Percentiles rank a stretch among this genome's conserved stretches.
Conservation (phyloP, 2,888 invertebrate genomes). For the Drosophila mulleri region DNA sequence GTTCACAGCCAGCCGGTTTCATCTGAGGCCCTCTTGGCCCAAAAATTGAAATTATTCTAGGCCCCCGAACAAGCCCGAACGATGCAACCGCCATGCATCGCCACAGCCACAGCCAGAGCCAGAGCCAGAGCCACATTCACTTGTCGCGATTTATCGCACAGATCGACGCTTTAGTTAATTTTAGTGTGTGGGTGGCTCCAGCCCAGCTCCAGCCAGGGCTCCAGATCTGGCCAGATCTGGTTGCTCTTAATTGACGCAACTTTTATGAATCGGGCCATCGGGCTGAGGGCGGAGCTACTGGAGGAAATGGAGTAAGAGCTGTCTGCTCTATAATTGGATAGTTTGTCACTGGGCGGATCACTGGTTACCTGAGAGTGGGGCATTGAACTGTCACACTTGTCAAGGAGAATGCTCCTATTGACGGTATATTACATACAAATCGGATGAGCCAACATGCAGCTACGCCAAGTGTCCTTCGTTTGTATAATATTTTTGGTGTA, state of each 20-base stretch:
- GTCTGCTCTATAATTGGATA: slow-evolving; percentile 76
- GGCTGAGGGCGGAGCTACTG: slow-evolving; percentile 54
- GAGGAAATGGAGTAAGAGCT: slow-evolving; percentile 63
- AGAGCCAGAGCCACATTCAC: slow-evolving; percentile 35
- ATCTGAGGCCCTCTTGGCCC: slow-evolving; percentile 22
- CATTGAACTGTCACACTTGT: slow-evolving; percentile 2
- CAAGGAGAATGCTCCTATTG: background rate
- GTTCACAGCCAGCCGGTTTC: slow-evolving; percentile 47
- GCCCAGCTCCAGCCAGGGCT: slow-evolving; percentile 1
- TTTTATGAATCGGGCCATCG: slow-evolving; percentile 63
- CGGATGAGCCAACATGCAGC: background rate
- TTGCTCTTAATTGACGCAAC: slow-evolving; percentile 73
- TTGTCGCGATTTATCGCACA: slow-evolving; percentile 77
- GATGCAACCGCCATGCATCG: slow-evolving; percentile 1
- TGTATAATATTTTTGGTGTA: slow-evolving; percentile 70
- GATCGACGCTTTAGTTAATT: slow-evolving; percentile 78
- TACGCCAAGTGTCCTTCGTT: slow-evolving; percentile 17
- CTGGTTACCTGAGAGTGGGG: background rate
- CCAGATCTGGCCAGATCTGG: slow-evolving; percentile 55
- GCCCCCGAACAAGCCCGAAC: slow-evolving; percentile 7
- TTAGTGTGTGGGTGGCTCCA: slow-evolving; percentile 68
- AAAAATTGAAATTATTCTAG: slow-evolving; percentile 69
- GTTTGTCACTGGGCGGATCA: slow-evolving; percentile 47
- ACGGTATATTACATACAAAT: too few species aligned
- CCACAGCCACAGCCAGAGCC: too few species aligned